Conservation (phyloP, 2,113 vertebrate genomes). For the Centrocercus urophasianus region DNA sequence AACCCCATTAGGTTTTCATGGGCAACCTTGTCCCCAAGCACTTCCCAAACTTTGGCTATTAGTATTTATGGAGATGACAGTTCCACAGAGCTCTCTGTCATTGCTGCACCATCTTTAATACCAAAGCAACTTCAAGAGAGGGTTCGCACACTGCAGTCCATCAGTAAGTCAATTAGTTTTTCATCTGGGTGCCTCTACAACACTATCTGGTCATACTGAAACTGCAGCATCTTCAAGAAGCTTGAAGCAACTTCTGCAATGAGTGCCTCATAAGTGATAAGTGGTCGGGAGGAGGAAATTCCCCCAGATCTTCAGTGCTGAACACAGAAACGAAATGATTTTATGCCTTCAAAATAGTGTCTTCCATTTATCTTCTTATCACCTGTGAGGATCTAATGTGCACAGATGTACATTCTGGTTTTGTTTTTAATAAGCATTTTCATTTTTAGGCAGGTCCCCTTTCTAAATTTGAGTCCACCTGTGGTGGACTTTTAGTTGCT, state of each 20-base stretch:
- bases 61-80: background rate
- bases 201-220: background rate
- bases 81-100: background rate
- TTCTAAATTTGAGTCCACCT: background rate
- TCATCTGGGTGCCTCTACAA: background rate
- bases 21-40: background rate
- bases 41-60: background rate
- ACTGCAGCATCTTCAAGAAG: background rate
- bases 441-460: background rate
- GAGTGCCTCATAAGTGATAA: background rate
- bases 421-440: background rate
- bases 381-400: background rate
- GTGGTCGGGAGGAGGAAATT: background rate
- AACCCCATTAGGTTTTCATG: too few relatives aligned
- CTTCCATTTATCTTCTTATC: background rate
- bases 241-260: background rate
- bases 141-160: background rate
- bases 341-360: background rate
- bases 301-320: background rate
- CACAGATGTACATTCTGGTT: background rate
- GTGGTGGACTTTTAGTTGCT: background rate
- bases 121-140: background rate
- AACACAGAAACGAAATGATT: background rate
- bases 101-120: background rate
- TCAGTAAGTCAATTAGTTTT: fast-evolving